Conservation (phyloP, 2,888 invertebrate species). For the Pterostichus madidus region DNA sequence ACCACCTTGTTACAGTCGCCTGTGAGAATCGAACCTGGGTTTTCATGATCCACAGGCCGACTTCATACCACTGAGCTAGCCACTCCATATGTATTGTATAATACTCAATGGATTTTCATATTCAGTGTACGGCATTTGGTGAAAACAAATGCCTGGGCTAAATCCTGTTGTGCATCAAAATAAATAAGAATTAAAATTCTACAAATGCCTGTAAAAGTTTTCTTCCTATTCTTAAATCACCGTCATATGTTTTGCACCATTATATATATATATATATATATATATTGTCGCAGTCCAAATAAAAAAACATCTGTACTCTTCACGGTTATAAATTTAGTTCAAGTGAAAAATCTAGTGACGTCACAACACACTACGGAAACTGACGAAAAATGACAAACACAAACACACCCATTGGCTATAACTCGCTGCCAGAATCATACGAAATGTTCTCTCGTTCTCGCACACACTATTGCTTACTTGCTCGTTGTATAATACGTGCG, state of each 20-base stretch:
- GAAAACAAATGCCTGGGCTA: too few relatives aligned
- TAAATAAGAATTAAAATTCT: too few relatives aligned
- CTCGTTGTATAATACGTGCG: slow-evolving; percentile 20
- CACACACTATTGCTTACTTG: neutral
- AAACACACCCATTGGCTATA: slow-evolving; percentile 31
- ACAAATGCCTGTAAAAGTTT: too few relatives aligned
- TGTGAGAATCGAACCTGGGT: too few relatives aligned
- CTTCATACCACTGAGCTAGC: too few relatives aligned
- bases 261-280: neutral
- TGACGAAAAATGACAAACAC: slow-evolving; percentile 45
- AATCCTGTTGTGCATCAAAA: too few relatives aligned
- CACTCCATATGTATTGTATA: too few relatives aligned
- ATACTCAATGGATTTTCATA: too few relatives aligned
- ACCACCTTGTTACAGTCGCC: too few relatives aligned
- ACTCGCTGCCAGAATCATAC: slow-evolving; percentile 13
- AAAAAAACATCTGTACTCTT: slow-evolving; percentile 13
- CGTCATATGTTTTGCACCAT: neutral
- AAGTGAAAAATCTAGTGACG: slow-evolving; percentile 16
- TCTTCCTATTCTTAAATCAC: too few relatives aligned
- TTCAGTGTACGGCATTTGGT: too few relatives aligned
- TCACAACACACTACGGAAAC: slow-evolving; percentile 30
- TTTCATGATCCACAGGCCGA: too few relatives aligned
- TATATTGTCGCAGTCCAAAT: slow-evolving; percentile 11
- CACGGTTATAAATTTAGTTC: slow-evolving; percentile 13
- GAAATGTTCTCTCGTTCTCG: neutral